Evolutionary conservation across 2,888 invertebrate genomes (phyloP).

Genomic region (Agriotes lineatus): DNA sequence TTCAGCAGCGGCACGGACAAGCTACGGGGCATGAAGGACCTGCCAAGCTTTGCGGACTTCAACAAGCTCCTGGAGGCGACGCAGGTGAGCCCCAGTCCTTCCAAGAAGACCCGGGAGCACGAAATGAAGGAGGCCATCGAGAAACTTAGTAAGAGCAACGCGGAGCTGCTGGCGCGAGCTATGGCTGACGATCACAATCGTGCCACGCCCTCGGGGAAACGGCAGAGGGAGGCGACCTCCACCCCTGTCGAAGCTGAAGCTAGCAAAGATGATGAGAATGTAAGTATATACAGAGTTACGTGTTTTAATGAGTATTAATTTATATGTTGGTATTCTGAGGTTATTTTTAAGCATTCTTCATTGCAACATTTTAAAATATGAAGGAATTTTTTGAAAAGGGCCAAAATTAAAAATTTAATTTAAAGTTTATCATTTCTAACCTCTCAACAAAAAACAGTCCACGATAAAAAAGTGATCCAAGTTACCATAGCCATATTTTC

Average conservation of each 20-base stretch:
- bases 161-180: slow-evolving; percentile 75
- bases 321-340: too few species aligned
- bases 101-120: slow-evolving; percentile 74
- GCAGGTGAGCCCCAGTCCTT: slow-evolving; percentile 63
- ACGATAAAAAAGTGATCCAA: too few species aligned
- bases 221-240: slow-evolving; percentile 63
- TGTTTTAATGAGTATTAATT: too few species aligned
- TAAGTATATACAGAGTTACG: too few species aligned
- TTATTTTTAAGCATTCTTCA: too few species aligned
- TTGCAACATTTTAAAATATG: too few species aligned
- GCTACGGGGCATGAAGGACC: slow-evolving; percentile 55
- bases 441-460: too few species aligned
- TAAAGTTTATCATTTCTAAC: too few species aligned
- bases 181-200: slow-evolving; percentile 68
- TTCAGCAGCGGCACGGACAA: slow-evolving; percentile 69
- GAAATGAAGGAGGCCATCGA: slow-evolving; percentile 84
- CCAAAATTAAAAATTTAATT: too few species aligned
- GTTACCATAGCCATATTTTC: too few species aligned
- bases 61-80: slow-evolving; percentile 73
- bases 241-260: slow-evolving; percentile 46
- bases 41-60: slow-evolving; percentile 71
- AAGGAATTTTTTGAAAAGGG: too few species aligned
- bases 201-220: slow-evolving; percentile 55
- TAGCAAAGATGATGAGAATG: slow-evolving; percentile 50
- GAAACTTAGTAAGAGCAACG: slow-evolving; percentile 78